These are phyloP conservation scores for Syrmaticus mikado DNA, from an alignment of 2,113 vertebrate genomes.

Conservation along the genomic window DNA sequence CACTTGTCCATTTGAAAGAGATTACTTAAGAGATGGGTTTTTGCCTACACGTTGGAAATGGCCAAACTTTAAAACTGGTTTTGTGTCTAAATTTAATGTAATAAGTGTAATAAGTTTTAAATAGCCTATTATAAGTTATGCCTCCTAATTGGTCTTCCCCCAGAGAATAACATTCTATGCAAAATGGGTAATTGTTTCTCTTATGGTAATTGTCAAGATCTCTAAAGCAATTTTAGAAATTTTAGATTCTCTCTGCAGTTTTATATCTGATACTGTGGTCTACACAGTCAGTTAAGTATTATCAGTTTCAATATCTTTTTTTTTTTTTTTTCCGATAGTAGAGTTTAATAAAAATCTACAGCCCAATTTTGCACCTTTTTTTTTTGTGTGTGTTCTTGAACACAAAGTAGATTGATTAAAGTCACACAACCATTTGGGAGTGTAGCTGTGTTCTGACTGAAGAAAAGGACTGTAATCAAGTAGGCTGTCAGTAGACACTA, in stretches of 20 bases:
- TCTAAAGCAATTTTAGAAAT: background rate
- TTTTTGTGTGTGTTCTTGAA: background rate
- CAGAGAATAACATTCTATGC: background rate
- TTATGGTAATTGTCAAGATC: background rate
- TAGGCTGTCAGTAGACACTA: background rate
- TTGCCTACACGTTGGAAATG: background rate
- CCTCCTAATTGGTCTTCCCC: background rate
- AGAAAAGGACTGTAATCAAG: slow-evolving; percentile 23
- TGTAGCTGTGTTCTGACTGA: background rate
- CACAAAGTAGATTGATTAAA: slow-evolving; percentile 8
- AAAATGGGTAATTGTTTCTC: background rate
- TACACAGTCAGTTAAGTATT: background rate
- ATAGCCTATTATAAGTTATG: background rate
- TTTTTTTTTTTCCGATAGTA: background rate
- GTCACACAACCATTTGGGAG: background rate
- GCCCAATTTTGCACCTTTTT: background rate
- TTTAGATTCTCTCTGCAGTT: background rate
- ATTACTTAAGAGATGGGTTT: background rate
- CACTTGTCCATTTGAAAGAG: background rate
- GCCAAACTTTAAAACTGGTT: background rate
- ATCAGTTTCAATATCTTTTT: background rate
- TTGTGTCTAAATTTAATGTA: background rate
- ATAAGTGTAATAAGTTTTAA: background rate
- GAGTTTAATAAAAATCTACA: slow-evolving; percentile 27
- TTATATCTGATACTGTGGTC: background rate